Conservation (phyloP, 2,888 invertebrate genomes). For the Xestia xanthographa region DNA sequence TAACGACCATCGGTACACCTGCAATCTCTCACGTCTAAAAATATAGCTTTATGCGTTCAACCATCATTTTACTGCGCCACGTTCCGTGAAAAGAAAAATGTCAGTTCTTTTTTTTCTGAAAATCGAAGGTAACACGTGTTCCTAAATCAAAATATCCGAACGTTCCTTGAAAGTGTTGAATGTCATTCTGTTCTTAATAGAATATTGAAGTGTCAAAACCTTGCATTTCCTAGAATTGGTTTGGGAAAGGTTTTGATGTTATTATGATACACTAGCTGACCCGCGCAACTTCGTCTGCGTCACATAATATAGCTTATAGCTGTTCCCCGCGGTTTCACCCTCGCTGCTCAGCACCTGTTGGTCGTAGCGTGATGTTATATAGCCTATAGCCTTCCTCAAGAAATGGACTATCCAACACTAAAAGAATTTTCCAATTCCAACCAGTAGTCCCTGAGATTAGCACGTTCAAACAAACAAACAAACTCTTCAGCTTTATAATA, state of each 20-base stretch:
- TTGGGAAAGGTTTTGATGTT: neutral
- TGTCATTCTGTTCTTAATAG: neutral
- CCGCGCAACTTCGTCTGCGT: too few species aligned
- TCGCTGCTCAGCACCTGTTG: too few species aligned
- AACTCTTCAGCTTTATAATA: too few species aligned
- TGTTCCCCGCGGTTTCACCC: too few species aligned
- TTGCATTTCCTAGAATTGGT: neutral
- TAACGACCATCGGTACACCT: conserved; percentile 44
- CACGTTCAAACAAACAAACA: too few species aligned
- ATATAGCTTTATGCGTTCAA: conserved; percentile 25
- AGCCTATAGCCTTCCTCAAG: too few species aligned
- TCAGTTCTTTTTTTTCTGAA: neutral
- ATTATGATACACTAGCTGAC: too few species aligned
- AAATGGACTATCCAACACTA: too few species aligned
- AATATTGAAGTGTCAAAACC: neutral
- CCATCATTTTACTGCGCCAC: neutral
- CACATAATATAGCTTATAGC: too few species aligned
- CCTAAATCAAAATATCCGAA: neutral
- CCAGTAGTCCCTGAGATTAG: too few species aligned
- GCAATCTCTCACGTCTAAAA: conserved; percentile 52
- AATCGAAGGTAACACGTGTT: neutral
- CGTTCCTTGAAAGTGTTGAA: neutral
- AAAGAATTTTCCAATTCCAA: too few species aligned
- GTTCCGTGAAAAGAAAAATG: conserved; percentile 14
- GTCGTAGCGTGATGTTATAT: too few species aligned